Percentiles rank a stretch among this genome's conserved stretches.
Conservation (phyloP, 2,888 invertebrate genomes). For the Melanargia galathea region DNA sequence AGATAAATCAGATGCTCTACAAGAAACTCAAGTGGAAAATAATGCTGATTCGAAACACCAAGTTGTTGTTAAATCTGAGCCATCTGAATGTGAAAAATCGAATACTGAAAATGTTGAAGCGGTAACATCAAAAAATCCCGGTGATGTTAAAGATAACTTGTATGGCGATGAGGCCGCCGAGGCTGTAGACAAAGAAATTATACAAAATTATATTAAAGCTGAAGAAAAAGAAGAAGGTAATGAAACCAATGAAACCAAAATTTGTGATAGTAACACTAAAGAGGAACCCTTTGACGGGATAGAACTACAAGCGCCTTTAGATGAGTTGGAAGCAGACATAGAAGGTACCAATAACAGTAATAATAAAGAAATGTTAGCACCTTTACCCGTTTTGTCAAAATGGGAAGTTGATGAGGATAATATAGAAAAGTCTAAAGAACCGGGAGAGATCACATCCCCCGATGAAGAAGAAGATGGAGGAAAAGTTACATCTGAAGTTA, state of each 20-base stretch:
- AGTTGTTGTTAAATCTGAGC: slow-evolving; percentile 25
- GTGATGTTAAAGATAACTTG: slow-evolving; percentile 62
- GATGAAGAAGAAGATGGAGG: slow-evolving; percentile 81
- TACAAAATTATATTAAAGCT: slow-evolving; percentile 80
- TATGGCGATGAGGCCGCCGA: slow-evolving; percentile 81
- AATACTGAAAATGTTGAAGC: slow-evolving; percentile 46
- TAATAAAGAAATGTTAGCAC: slow-evolving; percentile 86
- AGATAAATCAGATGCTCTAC: slow-evolving; percentile 44
- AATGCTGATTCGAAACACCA: slow-evolving; percentile 43
- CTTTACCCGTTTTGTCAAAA: slow-evolving; percentile 91
- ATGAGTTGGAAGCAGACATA: slow-evolving; percentile 80
- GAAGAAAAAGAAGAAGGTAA: slow-evolving; percentile 53
- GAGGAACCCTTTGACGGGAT: slow-evolving; percentile 82
- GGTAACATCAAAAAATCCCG: slow-evolving; percentile 45
- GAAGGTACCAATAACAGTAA: slow-evolving; percentile 57
- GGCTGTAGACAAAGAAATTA: slow-evolving; percentile 81
- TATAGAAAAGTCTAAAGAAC: slow-evolving; percentile 68
- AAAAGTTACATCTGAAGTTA: slow-evolving; percentile 92
- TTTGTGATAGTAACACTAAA: slow-evolving; percentile 63
- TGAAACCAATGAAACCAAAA: slow-evolving; percentile 51
- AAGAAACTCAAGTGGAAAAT: slow-evolving; percentile 38
- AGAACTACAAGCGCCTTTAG: slow-evolving; percentile 81
- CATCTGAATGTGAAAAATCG: slow-evolving; percentile 46
- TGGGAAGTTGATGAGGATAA: slow-evolving; percentile 90
- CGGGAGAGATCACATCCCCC: slow-evolving; percentile 74